A percentile compares a stretch with the other conserved stretches of the same genome.
Conservation (phyloP, 1,140 invertebrate species). For the Pseudomyrmex cubaensis region DNA sequence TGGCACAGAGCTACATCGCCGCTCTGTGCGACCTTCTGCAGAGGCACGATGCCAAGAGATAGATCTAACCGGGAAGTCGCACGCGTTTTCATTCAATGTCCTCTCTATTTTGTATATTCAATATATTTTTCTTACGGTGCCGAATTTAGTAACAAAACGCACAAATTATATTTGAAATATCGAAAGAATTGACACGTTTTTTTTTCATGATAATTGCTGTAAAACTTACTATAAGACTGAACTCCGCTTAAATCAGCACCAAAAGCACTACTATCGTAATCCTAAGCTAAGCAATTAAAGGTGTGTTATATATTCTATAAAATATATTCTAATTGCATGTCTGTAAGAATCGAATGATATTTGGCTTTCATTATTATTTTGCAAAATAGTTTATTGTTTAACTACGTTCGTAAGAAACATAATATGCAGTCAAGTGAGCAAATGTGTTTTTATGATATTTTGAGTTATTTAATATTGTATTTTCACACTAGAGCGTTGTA, state of each 20-base stretch:
- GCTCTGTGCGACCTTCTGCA: constrained; percentile 88
- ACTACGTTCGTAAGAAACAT: too few species aligned
- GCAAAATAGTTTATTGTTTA: too few species aligned
- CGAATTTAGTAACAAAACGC: constrained; percentile 18
- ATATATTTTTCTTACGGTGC: background rate
- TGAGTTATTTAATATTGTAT: constrained; percentile 11
- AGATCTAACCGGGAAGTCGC: constrained; percentile 56
- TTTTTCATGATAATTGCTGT: background rate
- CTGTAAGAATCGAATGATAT: background rate
- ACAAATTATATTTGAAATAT: constrained; percentile 47
- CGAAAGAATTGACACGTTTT: background rate
- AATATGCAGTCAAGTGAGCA: too few species aligned
- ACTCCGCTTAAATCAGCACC: background rate
- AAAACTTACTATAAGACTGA: constrained; percentile 34
- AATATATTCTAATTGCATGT: background rate
- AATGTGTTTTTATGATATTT: constrained; percentile 27
- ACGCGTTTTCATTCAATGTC: constrained; percentile 6
- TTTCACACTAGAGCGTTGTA: background rate
- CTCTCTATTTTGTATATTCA: background rate
- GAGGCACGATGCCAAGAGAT: constrained; percentile 75
- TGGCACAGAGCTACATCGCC: constrained; percentile 94
- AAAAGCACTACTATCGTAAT: background rate
- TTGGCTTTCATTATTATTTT: constrained; percentile 13
- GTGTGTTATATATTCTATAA: background rate
- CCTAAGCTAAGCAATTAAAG: background rate